phyloP scores from a whole-genome alignment of 1,140 invertebrate species.

The Nixonia krombeini region DNA sequence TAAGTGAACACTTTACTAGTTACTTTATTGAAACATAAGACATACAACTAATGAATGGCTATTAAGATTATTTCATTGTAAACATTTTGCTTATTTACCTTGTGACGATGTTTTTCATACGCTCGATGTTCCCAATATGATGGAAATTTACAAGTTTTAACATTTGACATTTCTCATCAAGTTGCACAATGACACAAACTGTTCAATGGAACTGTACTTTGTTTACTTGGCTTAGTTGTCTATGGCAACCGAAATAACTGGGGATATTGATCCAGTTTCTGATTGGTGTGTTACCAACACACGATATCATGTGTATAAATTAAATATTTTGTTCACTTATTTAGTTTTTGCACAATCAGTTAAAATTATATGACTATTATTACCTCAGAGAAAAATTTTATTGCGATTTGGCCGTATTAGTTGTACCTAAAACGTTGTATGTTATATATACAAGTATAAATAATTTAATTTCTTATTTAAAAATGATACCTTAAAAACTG shows the following conservation, averaged over 20 bases:
- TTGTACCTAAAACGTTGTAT: too few relatives aligned
- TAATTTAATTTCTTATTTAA: too few relatives aligned
- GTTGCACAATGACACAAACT: not conserved
- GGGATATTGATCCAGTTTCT: constrained; percentile 23
- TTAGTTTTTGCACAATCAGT: too few relatives aligned
- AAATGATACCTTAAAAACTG: too few relatives aligned
- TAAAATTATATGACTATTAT: too few relatives aligned
- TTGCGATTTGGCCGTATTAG: too few relatives aligned
- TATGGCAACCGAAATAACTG: not conserved
- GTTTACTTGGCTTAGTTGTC: constrained; percentile 20
- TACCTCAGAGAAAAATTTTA: too few relatives aligned
- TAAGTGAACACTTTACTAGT: not conserved
- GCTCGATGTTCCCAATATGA: constrained; percentile 37
- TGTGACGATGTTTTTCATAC: constrained; percentile 24
- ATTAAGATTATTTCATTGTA: not conserved
- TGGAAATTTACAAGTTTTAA: constrained; percentile 32
- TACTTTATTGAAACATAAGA: not conserved
- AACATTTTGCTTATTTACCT: constrained; percentile 16
- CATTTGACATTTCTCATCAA: constrained; percentile 16
- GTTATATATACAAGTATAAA: too few relatives aligned
- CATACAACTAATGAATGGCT: not conserved
- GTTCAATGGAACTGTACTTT: not conserved
- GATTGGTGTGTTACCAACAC: not conserved
- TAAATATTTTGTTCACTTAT: too few relatives aligned
- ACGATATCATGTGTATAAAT: not conserved